phyloP scores from a whole-genome alignment of 2,113 vertebrate species.

The Rhinogobius similis region DNA sequence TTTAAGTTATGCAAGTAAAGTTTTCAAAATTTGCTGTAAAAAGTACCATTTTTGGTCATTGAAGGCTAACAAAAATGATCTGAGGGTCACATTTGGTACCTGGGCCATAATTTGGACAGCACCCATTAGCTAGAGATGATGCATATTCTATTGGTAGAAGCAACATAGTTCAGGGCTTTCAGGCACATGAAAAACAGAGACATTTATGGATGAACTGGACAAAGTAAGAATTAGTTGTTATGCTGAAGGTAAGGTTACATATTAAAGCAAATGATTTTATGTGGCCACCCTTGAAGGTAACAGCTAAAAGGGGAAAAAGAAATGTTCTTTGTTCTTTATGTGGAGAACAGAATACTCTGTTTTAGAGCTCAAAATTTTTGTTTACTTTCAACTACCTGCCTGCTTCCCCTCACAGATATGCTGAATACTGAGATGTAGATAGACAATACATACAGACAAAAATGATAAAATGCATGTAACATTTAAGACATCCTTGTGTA shows the following conservation, averaged over 20 bases:
- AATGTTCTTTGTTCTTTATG: neutral
- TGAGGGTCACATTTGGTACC: no score
- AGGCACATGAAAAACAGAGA: neutral
- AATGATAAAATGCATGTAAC: neutral
- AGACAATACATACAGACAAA: neutral
- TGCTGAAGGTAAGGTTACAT: neutral
- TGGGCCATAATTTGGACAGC: neutral
- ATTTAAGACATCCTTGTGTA: no score
- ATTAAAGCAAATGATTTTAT: neutral
- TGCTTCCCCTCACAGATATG: neutral
- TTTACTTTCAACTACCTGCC: neutral
- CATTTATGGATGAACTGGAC: neutral
- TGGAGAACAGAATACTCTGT: neutral
- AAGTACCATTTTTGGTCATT: no score
- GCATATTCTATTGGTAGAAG: neutral
- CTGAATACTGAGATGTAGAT: neutral
- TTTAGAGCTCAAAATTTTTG: neutral
- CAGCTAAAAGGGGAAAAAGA: neutral
- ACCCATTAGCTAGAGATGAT: neutral
- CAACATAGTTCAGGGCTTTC: neutral
- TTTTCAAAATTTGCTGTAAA: no score
- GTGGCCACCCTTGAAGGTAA: neutral
- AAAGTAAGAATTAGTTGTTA: neutral
- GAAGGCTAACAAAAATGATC: no score
- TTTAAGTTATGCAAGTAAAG: no score